A percentile compares a stretch with the other conserved stretches of the same genome.
Evolutionary conservation across 2,888 invertebrate genomes (phyloP).

Genomic region (Ochropacha duplaris): DNA sequence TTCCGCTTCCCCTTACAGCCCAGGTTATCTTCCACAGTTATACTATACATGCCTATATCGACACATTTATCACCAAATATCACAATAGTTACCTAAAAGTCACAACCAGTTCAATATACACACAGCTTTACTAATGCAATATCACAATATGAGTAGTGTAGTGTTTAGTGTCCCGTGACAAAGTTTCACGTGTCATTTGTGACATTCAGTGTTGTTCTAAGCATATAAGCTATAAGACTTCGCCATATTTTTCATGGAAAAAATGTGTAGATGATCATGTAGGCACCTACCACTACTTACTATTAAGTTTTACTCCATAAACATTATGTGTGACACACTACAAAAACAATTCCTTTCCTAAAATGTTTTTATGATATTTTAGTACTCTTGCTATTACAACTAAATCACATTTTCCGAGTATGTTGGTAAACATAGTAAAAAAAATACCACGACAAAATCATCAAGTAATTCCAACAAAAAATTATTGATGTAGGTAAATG

Average conservation of each 20-base stretch:
- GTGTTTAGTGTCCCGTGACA: slow-evolving; percentile 43
- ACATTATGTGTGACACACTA: no score
- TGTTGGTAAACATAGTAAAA: neutral
- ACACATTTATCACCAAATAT: slow-evolving; percentile 74
- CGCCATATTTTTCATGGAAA: no score
- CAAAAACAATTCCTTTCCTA: no score
- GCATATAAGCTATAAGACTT: no score
- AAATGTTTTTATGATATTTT: no score
- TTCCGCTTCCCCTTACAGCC: slow-evolving; percentile 37
- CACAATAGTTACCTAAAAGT: slow-evolving; percentile 81
- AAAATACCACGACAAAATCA: slow-evolving; percentile 1
- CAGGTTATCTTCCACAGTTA: slow-evolving; percentile 32
- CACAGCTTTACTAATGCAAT: slow-evolving; percentile 80
- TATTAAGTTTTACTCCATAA: neutral
- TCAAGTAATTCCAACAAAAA: slow-evolving; percentile 7
- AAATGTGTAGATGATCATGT: no score
- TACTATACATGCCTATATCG: slow-evolving; percentile 35
- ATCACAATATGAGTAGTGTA: slow-evolving; percentile 69
- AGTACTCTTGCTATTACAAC: no score
- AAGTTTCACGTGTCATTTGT: slow-evolving; percentile 36
- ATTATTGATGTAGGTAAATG: slow-evolving; percentile 4
- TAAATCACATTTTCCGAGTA: neutral
- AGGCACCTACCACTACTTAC: no score
- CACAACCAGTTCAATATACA: slow-evolving; percentile 76
- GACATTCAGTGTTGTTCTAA: slow-evolving; percentile 29